Percentiles rank a stretch among this genome's conserved stretches.
Evolutionary conservation across 2,113 vertebrate species (phyloP).

Genomic region (Urocolius indicus): DNA sequence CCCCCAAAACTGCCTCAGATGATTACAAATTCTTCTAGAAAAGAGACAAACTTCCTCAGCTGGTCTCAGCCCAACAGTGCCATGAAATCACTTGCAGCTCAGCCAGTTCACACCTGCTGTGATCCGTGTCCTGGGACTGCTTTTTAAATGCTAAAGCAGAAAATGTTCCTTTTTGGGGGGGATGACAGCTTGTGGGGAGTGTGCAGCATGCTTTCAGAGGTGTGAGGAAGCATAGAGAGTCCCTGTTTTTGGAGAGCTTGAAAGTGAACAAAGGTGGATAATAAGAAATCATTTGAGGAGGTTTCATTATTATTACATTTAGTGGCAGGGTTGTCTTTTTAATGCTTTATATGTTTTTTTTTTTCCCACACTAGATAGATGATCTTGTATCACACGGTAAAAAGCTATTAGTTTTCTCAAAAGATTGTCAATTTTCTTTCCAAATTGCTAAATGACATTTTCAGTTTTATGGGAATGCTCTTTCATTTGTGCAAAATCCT

Average conservation of each 20-base stretch:
- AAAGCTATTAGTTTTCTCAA: constrained; percentile 65
- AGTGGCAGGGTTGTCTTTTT: constrained; percentile 9
- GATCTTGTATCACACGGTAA: constrained; percentile 24
- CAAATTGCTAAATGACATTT: constrained; percentile 63
- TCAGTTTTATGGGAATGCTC: constrained; percentile 53
- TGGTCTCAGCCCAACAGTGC: background rate
- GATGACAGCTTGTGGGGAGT: background rate
- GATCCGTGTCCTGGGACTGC: background rate
- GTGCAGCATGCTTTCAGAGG: background rate
- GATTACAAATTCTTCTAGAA: background rate
- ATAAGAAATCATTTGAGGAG: constrained; percentile 29
- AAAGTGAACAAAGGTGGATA: background rate
- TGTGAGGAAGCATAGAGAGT: background rate
- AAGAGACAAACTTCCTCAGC: background rate
- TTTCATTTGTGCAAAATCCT: constrained; percentile 63
- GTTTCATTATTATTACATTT: constrained; percentile 49
- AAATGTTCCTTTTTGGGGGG: background rate
- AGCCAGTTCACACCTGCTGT: background rate
- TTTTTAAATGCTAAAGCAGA: background rate
- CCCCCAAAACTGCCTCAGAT: background rate
- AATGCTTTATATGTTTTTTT: constrained; percentile 15
- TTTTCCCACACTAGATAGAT: constrained; percentile 26
- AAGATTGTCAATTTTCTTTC: constrained; percentile 41
- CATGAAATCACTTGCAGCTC: background rate
- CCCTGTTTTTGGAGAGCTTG: background rate